Evolutionary conservation across 2,113 vertebrate species (phyloP), one percentile per base, ranked within the genome.

Genomic region (Corythaeola cristata): DNA sequence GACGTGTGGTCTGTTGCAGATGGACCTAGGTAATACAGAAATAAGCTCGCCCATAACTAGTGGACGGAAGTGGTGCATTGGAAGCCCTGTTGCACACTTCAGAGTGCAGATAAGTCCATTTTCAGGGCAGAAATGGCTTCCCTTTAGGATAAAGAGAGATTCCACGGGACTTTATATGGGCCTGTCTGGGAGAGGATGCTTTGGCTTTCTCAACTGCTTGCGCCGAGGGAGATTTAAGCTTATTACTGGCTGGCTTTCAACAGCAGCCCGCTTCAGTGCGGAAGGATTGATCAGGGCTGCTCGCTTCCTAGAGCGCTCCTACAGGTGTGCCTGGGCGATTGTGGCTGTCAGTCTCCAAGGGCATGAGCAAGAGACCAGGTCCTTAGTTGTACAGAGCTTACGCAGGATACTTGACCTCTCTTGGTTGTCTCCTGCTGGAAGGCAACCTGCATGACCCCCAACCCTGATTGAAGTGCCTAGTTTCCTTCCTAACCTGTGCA

Each of bases 291-390:
- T 86, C n/a, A 35, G 21, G 15, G 9, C 81, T 84, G 16, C 60
- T 88, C 2, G 18, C 26, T 71, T 90, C 23, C 23, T 88, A 55
- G 56, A 72, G 27, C 33, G 22, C 33, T 87, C 30, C 23, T 39
- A 1, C 20, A 50, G 59, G 24, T 71, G 39, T 91, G 24, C 45
- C 6, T 35, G 17, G n/a, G 7, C 3, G 2, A 3, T 23, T 67
- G 71, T 74, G 67, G 18, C 37, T 74, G 20, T 74, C 9, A 24
- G 32, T 63, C 12, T 37, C 50, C 3, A 16, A 47, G 39, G 26
- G n/a, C n/a, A 5, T 60, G 28, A 67, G 15, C 0, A 1, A 67
- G 49, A 69, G 58, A 20, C 0, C 0, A 1, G 11, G 23, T 66
- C 35, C 19, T 56, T 37, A 66, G 6, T 12, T 64, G 17, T 37